Percentiles rank a stretch among this genome's conserved stretches.
These are phyloP conservation scores for Lasiurus borealis DNA, from an alignment of 2,113 vertebrate species.

Conservation along the genomic window DNA sequence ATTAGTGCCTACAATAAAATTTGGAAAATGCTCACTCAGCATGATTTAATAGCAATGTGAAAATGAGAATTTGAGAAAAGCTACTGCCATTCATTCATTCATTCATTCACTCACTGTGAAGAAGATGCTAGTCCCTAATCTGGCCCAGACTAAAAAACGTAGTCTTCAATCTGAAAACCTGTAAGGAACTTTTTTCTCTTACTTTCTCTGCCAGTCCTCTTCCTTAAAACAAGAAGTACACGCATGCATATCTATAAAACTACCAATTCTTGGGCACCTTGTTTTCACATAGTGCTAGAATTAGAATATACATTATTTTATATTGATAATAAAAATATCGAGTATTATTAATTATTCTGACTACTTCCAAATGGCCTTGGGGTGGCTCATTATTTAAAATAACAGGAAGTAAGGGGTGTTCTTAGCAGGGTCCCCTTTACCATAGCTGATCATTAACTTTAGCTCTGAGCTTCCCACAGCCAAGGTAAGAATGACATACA, in stretches of 20 bases:
- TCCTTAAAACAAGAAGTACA: conserved; percentile 7
- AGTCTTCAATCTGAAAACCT: conserved; percentile 34
- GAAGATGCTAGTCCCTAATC: background rate
- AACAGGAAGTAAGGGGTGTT: background rate
- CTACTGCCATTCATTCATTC: background rate
- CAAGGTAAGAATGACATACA: conserved; percentile 51
- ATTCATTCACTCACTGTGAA: background rate
- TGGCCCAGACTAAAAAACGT: background rate
- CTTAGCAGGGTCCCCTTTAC: background rate
- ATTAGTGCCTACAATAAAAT: background rate
- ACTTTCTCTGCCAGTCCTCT: background rate
- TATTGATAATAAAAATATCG: conserved; percentile 18
- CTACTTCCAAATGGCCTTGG: background rate
- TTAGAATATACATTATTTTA: background rate
- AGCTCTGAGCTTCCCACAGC: conserved; percentile 20
- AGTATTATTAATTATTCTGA: background rate
- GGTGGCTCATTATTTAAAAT: background rate
- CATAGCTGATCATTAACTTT: conserved; percentile 9
- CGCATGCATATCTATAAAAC: background rate
- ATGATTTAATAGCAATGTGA: conserved; percentile 7
- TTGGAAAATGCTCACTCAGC: conserved; percentile 18
- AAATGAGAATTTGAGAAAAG: conserved; percentile 19
- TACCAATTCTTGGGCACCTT: background rate
- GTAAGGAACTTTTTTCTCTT: background rate
- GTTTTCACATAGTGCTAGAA: conserved; percentile 36